Evolutionary conservation across 2,113 vertebrate genomes (phyloP).

Genomic region (Periophthalmus modestus): DNA sequence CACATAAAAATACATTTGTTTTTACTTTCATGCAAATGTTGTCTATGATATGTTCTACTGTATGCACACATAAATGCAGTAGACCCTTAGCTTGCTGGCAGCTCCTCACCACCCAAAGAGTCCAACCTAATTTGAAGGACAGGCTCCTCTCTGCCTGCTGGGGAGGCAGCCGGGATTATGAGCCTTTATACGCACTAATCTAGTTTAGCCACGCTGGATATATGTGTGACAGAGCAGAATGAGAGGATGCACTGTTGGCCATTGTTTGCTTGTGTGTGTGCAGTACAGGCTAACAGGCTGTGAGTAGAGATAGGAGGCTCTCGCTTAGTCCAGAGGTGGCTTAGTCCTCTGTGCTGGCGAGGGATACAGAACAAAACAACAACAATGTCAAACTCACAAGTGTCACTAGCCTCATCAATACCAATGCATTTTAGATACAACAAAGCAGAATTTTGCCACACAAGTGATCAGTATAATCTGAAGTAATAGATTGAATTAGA

Average conservation of each 20-base stretch:
- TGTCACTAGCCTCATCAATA: slow-evolving; percentile 1
- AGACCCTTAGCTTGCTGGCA: slow-evolving; percentile 55
- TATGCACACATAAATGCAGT: slow-evolving; percentile 30
- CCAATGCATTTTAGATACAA: slow-evolving; percentile 1
- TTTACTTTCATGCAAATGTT: no score
- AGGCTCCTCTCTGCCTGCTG: slow-evolving; percentile 74
- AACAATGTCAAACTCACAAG: slow-evolving; percentile 5
- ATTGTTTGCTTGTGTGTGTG: slow-evolving; percentile 11
- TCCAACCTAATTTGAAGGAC: slow-evolving; percentile 75
- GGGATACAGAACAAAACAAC: slow-evolving; percentile 34
- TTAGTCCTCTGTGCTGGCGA: slow-evolving; percentile 58
- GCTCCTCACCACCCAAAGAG: slow-evolving; percentile 68
- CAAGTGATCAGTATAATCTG: neutral
- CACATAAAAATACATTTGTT: no score
- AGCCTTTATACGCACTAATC: slow-evolving; percentile 79
- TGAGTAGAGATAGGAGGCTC: slow-evolving; percentile 57
- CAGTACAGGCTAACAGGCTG: slow-evolving; percentile 10
- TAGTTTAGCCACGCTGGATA: slow-evolving; percentile 72
- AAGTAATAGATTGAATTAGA: neutral
- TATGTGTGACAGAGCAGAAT: slow-evolving; percentile 11
- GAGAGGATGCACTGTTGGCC: slow-evolving; percentile 13
- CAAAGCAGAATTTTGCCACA: neutral
- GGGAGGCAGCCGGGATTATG: slow-evolving; percentile 76
- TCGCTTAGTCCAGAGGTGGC: slow-evolving; percentile 51
- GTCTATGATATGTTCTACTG: slow-evolving; percentile 9